phyloP scores from a whole-genome alignment of 2,888 invertebrate species.

The Sminthurides aquaticus region DNA sequence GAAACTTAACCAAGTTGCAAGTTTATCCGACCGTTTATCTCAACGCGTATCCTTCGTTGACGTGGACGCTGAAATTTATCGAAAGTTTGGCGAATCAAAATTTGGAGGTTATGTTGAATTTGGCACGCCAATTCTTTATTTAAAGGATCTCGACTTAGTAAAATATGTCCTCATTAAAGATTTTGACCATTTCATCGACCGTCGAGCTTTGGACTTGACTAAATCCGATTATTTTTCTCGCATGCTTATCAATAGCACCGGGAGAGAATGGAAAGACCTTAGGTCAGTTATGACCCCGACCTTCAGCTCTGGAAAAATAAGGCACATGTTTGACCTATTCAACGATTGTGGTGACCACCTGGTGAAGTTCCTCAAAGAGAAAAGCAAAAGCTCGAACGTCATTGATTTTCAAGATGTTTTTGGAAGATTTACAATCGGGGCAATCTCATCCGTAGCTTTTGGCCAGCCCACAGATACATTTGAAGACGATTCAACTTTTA shows the following conservation, averaged over 20 bases:
- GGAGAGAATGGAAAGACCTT: conserved; percentile 22
- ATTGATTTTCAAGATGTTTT: conserved; percentile 10
- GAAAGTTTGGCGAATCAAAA: neutral
- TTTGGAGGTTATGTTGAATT: conserved; percentile 11
- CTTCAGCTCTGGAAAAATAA: conserved; percentile 14
- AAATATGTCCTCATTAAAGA: conserved; percentile 28
- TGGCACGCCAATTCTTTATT: conserved; percentile 3
- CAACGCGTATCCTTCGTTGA: neutral
- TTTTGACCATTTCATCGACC: conserved; percentile 27
- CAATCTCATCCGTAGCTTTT: conserved; percentile 47
- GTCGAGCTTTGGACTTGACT: neutral
- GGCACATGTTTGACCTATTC: conserved; percentile 16
- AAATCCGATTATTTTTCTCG: neutral
- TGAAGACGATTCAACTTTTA: conserved; percentile 47
- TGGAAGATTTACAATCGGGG: conserved; percentile 32
- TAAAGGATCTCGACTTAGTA: conserved; percentile 28
- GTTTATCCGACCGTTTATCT: neutral
- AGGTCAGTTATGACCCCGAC: conserved; percentile 17
- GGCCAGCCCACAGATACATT: conserved; percentile 47
- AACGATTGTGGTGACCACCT: conserved; percentile 9
- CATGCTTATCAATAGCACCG: conserved; percentile 11
- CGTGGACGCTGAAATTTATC: neutral
- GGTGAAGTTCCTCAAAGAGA: neutral
- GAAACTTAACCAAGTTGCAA: neutral
- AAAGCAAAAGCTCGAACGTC: neutral